phyloP scores from a whole-genome alignment of 2,113 vertebrate genomes.

The Gavialis gangeticus region DNA sequence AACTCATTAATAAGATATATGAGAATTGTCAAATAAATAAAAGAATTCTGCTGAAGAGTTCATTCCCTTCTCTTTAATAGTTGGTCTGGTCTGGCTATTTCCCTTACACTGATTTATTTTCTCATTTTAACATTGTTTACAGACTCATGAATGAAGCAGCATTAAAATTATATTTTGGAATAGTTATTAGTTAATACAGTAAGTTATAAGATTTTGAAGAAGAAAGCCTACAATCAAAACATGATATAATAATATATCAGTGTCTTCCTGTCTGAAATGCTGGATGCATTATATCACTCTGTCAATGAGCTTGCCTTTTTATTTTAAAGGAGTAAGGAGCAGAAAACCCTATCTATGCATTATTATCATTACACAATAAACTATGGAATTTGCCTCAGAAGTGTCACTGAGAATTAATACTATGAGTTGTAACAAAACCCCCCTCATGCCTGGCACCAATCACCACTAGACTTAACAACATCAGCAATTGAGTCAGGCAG shows the following conservation, averaged over 20 bases:
- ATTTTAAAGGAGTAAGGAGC: not conserved
- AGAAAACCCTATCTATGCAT: not conserved
- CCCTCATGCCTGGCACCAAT: not conserved
- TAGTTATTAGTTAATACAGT: not conserved
- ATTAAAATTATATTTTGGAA: not conserved
- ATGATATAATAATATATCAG: not conserved
- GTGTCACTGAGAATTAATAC: not conserved
- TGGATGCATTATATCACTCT: not conserved
- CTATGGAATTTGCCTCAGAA: not conserved
- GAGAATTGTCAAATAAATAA: not conserved
- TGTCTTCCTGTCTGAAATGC: not conserved
- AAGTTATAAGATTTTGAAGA: not conserved
- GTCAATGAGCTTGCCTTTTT: not conserved
- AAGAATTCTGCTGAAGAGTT: not conserved
- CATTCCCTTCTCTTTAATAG: not conserved
- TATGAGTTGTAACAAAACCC: not conserved
- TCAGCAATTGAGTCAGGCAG: rapidly evolving
- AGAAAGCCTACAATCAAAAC: not conserved
- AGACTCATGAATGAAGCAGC: not conserved
- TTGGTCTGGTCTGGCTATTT: not conserved
- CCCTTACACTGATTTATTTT: not conserved
- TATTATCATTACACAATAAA: not conserved
- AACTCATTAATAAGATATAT: not conserved
- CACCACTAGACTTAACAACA: not conserved
- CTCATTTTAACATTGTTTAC: not conserved